Evolutionary conservation across 2,113 vertebrate species (phyloP).

Genomic region (Crypturellus undulatus): DNA sequence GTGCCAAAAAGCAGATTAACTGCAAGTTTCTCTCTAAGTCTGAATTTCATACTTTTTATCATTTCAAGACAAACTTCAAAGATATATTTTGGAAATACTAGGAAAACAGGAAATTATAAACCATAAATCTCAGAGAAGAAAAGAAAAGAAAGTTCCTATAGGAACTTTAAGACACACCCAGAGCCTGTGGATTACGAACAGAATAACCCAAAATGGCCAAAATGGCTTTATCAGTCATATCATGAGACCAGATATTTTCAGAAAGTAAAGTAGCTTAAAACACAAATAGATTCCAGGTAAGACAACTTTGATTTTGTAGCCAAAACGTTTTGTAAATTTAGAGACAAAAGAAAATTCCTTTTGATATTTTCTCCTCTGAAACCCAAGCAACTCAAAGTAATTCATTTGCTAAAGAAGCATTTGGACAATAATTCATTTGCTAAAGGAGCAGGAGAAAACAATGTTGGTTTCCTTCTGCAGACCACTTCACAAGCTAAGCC

Average conservation of each 20-base stretch:
- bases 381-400: neutral
- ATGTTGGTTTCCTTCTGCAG: neutral
- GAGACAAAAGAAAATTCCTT: neutral
- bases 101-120: slow-evolving; percentile 30
- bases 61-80: neutral
- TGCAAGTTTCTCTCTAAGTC: neutral
- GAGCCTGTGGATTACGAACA: neutral
- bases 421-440: neutral
- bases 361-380: neutral
- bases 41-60: neutral
- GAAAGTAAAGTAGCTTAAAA: neutral
- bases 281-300: neutral
- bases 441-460: neutral
- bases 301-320: neutral
- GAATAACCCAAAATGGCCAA: neutral
- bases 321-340: neutral
- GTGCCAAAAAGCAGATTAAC: slow-evolving; percentile 14
- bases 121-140: slow-evolving; percentile 9
- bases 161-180: neutral
- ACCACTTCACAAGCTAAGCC: neutral
- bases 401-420: neutral
- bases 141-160: neutral
- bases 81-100: neutral
- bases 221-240: neutral
- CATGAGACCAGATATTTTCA: neutral